A percentile compares a stretch with the other conserved stretches of the same genome.
These are phyloP conservation scores for Patella pellucida DNA, from an alignment of 2,888 invertebrate species.

Conservation along the genomic window DNA sequence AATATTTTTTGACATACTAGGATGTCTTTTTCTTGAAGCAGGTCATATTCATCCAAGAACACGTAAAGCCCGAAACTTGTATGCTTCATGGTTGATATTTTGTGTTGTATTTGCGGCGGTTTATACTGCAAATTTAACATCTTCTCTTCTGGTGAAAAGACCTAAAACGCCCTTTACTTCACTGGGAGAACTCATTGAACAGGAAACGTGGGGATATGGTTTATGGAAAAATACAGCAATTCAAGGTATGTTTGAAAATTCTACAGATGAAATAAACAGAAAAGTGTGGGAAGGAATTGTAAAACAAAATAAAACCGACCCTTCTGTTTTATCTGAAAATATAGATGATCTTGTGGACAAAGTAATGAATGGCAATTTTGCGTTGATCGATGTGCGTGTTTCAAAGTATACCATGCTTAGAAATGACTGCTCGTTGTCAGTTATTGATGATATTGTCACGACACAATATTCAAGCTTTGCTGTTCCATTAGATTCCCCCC, in stretches of 20 bases:
- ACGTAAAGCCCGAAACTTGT: slow-evolving; percentile 7
- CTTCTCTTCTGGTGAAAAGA: background rate
- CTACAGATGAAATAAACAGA: background rate
- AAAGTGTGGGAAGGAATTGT: background rate
- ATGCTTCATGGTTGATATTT: slow-evolving; percentile 21
- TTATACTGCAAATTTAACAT: slow-evolving; percentile 14
- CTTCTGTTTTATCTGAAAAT: background rate
- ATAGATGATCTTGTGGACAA: background rate
- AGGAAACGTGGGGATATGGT: background rate
- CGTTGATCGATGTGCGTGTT: background rate
- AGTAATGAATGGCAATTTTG: background rate
- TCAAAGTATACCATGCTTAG: too few species aligned
- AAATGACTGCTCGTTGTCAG: too few species aligned
- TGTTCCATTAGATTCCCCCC: too few species aligned
- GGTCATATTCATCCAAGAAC: background rate
- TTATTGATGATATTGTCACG: too few species aligned
- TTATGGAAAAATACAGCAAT: background rate
- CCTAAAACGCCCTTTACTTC: background rate
- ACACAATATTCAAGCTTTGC: too few species aligned
- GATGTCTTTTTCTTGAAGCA: background rate
- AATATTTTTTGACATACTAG: slow-evolving; percentile 3
- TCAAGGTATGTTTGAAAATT: background rate
- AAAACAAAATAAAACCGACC: background rate
- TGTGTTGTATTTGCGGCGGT: slow-evolving; percentile 17
- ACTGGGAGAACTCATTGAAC: background rate